Evolutionary conservation across 1,140 invertebrate species (phyloP).

Genomic region (Panulirus ornatus): DNA sequence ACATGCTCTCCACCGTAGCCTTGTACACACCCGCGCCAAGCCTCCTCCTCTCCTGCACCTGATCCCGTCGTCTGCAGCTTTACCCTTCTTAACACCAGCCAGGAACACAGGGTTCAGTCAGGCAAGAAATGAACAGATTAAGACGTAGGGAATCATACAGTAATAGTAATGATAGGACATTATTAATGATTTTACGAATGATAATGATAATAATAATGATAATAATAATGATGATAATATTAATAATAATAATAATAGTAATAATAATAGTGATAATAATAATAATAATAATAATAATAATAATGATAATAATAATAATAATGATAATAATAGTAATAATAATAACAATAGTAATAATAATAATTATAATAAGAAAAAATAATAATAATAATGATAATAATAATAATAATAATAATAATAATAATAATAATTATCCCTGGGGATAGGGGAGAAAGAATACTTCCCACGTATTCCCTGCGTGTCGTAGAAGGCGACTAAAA

Average conservation of each 20-base stretch:
- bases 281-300: conserved; percentile 12
- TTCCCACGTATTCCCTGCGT: no score
- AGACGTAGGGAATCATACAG: no score
- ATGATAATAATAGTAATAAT: background rate
- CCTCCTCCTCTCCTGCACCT: background rate
- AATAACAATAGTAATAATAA: background rate
- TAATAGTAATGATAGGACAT: no score
- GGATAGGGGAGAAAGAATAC: no score
- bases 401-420: background rate
- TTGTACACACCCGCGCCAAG: background rate
- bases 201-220: background rate
- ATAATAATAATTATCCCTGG: no score
- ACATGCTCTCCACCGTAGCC: background rate
- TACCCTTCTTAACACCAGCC: background rate
- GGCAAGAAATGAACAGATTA: no score
- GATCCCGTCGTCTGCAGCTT: background rate
- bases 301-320: conserved; percentile 9
- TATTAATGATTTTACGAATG: no score
- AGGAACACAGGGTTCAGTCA: no score
- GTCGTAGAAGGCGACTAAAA: no score
- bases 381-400: no score
- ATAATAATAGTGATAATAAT: background rate
- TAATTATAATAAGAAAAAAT: background rate
- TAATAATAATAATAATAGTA: conserved; percentile 8
- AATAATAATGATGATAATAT: background rate